Percentiles rank a stretch among this genome's conserved stretches.
Evolutionary conservation across 2,888 invertebrate species (phyloP).

Genomic region (Eueremaeus valkanovi): DNA sequence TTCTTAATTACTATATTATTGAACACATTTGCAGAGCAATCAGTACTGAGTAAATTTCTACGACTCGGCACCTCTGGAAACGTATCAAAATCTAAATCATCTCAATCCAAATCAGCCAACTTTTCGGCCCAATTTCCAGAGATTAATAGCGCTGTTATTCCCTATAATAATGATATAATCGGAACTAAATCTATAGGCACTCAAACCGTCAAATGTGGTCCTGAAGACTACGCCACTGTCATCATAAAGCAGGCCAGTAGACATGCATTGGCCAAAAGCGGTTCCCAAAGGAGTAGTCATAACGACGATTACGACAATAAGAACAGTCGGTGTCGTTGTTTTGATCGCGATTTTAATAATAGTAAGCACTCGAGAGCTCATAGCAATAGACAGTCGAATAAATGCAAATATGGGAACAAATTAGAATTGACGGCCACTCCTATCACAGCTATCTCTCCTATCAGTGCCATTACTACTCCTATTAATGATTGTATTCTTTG

Average conservation of each 20-base stretch:
- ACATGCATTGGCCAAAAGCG: slow-evolving; percentile 35
- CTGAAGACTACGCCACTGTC: slow-evolving; percentile 35
- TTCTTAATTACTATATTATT: neutral
- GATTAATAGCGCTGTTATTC: slow-evolving; percentile 1
- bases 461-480: neutral
- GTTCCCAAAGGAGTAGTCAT: neutral
- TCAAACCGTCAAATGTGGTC: slow-evolving; percentile 38
- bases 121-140: slow-evolving; percentile 40
- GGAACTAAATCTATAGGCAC: slow-evolving; percentile 30
- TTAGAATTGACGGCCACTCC: neutral
- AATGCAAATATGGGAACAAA: neutral
- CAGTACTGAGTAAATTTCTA: slow-evolving; percentile 37
- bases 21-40: slow-evolving; percentile 36
- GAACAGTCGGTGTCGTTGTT: neutral
- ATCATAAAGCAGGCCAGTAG: slow-evolving; percentile 33
- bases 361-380: neutral
- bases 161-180: neutral
- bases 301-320: neutral
- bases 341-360: neutral
- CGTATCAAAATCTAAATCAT: slow-evolving; percentile 2
- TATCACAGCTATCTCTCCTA: neutral
- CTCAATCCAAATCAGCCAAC: neutral
- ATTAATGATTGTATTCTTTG: neutral
- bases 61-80: neutral
- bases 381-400: neutral